Conservation (phyloP, 2,888 invertebrate species). For the Meganola albula region DNA sequence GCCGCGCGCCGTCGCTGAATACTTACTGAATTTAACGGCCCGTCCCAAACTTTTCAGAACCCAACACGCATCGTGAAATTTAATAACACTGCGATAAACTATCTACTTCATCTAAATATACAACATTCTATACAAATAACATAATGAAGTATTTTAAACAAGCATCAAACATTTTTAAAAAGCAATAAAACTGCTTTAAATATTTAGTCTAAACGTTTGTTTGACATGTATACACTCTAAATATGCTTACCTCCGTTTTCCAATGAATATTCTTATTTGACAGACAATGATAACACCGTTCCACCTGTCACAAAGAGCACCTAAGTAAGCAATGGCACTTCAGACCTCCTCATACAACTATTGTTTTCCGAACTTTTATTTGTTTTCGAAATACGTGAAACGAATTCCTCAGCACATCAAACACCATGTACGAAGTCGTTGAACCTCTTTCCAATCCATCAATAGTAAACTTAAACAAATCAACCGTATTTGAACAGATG, state of each 20-base stretch:
- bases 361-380: conserved; percentile 66
- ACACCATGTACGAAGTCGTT: conserved; percentile 50
- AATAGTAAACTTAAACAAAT: conserved; percentile 62
- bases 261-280: conserved; percentile 43
- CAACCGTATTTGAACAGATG: conserved; percentile 62
- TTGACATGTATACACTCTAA: conserved; percentile 26
- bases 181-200: conserved; percentile 25
- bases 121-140: conserved; percentile 17
- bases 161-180: conserved; percentile 21
- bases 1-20: conserved; percentile 57
- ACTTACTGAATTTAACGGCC: conserved; percentile 52
- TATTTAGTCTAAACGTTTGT: conserved; percentile 19
- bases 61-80: conserved; percentile 42
- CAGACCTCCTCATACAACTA: conserved; percentile 51
- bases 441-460: conserved; percentile 64
- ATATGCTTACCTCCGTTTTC: conserved; percentile 49
- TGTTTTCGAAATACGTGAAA: conserved; percentile 66
- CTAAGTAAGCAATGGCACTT: conserved; percentile 64
- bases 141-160: conserved; percentile 18
- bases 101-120: conserved; percentile 21
- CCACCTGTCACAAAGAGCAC: conserved; percentile 60
- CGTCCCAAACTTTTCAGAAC: conserved; percentile 47
- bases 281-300: conserved; percentile 46
- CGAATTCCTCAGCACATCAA: conserved; percentile 66
- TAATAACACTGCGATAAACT: conserved; percentile 34